Evolutionary conservation across 2,797 vertebrate genomes (phyloP).

Genomic region (Gastrophryne carolinensis): DNA sequence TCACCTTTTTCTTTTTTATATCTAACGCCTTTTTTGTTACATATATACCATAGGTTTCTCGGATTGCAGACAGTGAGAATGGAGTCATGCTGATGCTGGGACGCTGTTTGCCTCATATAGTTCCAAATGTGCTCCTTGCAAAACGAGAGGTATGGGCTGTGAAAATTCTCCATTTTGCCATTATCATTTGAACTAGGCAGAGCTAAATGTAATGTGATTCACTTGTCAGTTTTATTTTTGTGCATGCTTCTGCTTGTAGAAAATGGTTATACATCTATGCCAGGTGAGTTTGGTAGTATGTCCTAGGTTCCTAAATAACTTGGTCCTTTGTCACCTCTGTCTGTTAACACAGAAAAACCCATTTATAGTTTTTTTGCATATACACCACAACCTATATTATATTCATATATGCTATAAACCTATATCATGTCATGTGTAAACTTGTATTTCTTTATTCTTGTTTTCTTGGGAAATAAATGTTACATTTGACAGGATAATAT

Average conservation of each 20-base stretch:
- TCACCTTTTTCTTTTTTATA: too few relatives aligned
- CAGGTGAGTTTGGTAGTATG: conserved; percentile 87
- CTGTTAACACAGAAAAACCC: too few relatives aligned
- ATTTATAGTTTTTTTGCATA: too few relatives aligned
- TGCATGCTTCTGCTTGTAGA: conserved; percentile 96
- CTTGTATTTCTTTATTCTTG: too few relatives aligned
- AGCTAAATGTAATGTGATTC: not conserved
- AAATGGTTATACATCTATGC: conserved; percentile 97
- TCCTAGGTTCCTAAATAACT: conserved; percentile 69
- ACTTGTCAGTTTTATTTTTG: conserved; percentile 87
- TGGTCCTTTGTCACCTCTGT: conserved; percentile 27
- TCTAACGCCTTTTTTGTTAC: too few relatives aligned
- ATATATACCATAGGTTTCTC: conserved; percentile 81
- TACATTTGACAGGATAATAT: too few relatives aligned
- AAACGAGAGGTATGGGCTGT: conserved; percentile 91
- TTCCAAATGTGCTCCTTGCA: conserved; percentile 95
- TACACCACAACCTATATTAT: too few relatives aligned
- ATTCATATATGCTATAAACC: too few relatives aligned
- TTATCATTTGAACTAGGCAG: not conserved
- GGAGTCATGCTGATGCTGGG: conserved; percentile 98
- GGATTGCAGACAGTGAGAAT: conserved; percentile 93
- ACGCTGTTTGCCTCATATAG: conserved; percentile 96
- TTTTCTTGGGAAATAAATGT: too few relatives aligned
- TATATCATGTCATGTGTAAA: too few relatives aligned
- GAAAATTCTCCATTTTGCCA: not conserved